A percentile compares a stretch with the other conserved stretches of the same genome.
phyloP scores from a whole-genome alignment of 2,113 vertebrate species.

The Aegithalos caudatus region DNA sequence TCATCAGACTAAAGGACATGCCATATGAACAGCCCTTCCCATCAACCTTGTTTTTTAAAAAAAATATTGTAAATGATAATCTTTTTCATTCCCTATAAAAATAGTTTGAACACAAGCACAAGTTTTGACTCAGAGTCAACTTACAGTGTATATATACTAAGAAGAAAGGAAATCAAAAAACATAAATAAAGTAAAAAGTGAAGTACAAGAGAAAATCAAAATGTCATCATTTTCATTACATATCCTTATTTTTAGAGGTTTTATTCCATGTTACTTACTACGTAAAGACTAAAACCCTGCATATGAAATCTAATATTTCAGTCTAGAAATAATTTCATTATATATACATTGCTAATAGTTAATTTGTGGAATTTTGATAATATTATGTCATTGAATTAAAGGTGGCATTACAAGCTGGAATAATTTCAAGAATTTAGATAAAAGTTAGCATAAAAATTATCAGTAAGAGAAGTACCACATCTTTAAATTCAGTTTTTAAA shows the following conservation, averaged over 20 bases:
- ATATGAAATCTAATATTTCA: not conserved
- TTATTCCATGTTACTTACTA: not conserved
- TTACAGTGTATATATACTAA: not conserved
- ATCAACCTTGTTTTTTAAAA: not conserved
- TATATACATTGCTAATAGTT: not conserved
- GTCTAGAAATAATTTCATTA: not conserved
- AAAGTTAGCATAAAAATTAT: not conserved
- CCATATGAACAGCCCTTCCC: not conserved
- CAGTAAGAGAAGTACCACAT: not conserved
- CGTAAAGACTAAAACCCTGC: not conserved
- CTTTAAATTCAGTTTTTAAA: not conserved
- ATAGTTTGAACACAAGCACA: not conserved
- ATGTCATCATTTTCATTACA: not conserved
- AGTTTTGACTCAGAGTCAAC: not conserved
- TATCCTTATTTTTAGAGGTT: not conserved
- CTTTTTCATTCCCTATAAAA: rapidly evolving
- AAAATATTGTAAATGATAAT: not conserved
- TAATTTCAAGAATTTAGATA: not conserved
- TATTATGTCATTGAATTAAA: not conserved
- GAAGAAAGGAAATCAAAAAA: not conserved
- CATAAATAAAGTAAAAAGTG: not conserved
- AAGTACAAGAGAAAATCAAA: not conserved
- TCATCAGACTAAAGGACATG: not conserved
- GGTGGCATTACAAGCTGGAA: not conserved
- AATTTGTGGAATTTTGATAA: not conserved